Evolutionary conservation across 1,140 invertebrate genomes (phyloP).

Genomic region (Zophobas morio): DNA sequence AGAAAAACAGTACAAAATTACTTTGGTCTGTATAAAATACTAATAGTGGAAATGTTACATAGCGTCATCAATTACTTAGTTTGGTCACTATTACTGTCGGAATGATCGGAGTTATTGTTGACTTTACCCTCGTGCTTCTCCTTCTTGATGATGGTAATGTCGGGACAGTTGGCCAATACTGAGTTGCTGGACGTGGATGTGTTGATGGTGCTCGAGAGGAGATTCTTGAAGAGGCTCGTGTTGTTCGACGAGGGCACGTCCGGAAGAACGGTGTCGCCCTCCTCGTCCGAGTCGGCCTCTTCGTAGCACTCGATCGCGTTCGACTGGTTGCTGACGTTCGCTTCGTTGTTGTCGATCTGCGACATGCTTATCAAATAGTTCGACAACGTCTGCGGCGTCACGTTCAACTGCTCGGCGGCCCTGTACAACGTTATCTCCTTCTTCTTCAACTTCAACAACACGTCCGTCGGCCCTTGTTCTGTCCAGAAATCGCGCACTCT

Average conservation of each 20-base stretch:
- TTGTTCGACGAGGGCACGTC: slow-evolving; percentile 57
- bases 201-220: slow-evolving; percentile 61
- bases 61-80: slow-evolving; percentile 52
- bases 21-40: slow-evolving; percentile 68
- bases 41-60: slow-evolving; percentile 60
- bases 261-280: slow-evolving; percentile 63
- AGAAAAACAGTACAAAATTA: slow-evolving; percentile 63
- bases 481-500: slow-evolving; percentile 85
- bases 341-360: slow-evolving; percentile 68
- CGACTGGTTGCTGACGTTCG: slow-evolving; percentile 66
- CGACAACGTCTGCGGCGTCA: slow-evolving; percentile 79
- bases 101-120: slow-evolving; percentile 69
- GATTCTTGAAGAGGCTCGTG: slow-evolving; percentile 56
- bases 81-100: slow-evolving; percentile 62
- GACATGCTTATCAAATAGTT: slow-evolving; percentile 78
- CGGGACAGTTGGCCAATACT: slow-evolving; percentile 74
- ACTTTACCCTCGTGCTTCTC: slow-evolving; percentile 70
- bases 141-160: slow-evolving; percentile 76
- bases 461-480: slow-evolving; percentile 80
- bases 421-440: slow-evolving; percentile 80
- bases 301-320: slow-evolving; percentile 52
- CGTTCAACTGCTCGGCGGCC: slow-evolving; percentile 81
- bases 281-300: slow-evolving; percentile 68
- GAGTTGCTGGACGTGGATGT: slow-evolving; percentile 68
- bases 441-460: slow-evolving; percentile 78